These are phyloP conservation scores for Ophion obscuratus DNA, from an alignment of 2,888 invertebrate species.

Conservation along the genomic window DNA sequence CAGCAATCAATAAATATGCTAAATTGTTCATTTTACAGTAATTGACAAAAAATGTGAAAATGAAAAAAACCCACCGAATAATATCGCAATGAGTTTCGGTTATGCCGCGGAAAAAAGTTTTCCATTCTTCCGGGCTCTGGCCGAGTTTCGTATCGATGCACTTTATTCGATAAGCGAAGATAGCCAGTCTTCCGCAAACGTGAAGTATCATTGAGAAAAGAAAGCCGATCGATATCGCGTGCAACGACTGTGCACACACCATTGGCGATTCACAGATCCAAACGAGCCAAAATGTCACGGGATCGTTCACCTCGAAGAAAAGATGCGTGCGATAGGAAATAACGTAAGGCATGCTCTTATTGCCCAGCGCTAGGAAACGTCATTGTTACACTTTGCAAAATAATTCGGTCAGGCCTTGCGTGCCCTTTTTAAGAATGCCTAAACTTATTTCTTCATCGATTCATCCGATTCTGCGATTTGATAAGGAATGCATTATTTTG, in stretches of 20 bases:
- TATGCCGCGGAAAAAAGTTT: constrained; percentile 37
- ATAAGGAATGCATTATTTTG: too few species aligned
- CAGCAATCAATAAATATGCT: neutral
- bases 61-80: constrained; percentile 42
- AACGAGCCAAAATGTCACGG: constrained; percentile 46
- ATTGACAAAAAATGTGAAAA: neutral
- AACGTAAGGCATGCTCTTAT: constrained; percentile 45
- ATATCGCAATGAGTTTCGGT: constrained; percentile 39
- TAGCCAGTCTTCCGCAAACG: constrained; percentile 56
- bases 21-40: neutral
- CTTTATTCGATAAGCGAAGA: constrained; percentile 53
- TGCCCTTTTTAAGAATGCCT: too few species aligned
- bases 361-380: constrained; percentile 37
- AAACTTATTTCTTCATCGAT: too few species aligned
- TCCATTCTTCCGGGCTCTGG: neutral
- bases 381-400: neutral
- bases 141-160: constrained; percentile 21
- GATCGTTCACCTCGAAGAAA: constrained; percentile 54
- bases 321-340: constrained; percentile 59
- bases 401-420: too few species aligned
- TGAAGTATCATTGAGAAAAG: constrained; percentile 55
- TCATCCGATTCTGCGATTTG: too few species aligned
- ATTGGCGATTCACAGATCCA: constrained; percentile 56
- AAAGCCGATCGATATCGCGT: constrained; percentile 48
- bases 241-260: constrained; percentile 47